These are phyloP conservation scores for Anagrus nilaparvatae DNA, from an alignment of 1,140 invertebrate genomes.

Conservation along the genomic window DNA sequence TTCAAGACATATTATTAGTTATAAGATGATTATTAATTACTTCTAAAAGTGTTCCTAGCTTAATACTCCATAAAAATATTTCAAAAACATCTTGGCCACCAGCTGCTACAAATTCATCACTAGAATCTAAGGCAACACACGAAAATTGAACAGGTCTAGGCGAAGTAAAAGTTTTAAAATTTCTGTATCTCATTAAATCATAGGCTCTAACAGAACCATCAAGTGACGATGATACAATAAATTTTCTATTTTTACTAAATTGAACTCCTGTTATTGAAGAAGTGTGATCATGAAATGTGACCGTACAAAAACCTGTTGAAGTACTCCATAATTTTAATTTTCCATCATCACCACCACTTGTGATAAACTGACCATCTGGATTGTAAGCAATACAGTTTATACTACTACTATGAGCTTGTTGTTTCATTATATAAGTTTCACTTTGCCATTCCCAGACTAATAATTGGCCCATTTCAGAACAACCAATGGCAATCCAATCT, in stretches of 20 bases:
- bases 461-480: constrained; percentile 74
- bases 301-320: constrained; percentile 81
- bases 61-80: constrained; percentile 91
- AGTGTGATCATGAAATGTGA: constrained; percentile 88
- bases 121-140: constrained; percentile 80
- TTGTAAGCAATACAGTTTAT: constrained; percentile 86
- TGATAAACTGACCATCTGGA: constrained; percentile 80
- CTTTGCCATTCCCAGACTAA: constrained; percentile 99
- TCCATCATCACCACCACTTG: constrained; percentile 89
- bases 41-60: constrained; percentile 82
- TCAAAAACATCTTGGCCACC: constrained; percentile 91
- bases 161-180: constrained; percentile 91
- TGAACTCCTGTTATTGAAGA: constrained; percentile 67
- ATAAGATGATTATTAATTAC: constrained; percentile 37
- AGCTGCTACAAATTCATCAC: constrained; percentile 85
- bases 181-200: constrained; percentile 89
- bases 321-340: constrained; percentile 97
- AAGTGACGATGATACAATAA: constrained; percentile 79
- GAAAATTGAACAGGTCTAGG: constrained; percentile 84
- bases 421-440: constrained; percentile 96
- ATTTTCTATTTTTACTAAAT: constrained; percentile 87
- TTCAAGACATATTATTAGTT: constrained; percentile 2
- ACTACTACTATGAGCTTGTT: constrained; percentile 86
- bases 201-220: constrained; percentile 95
- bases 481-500: constrained; percentile 91